These are phyloP conservation scores for Gobius niger DNA, from an alignment of 2,113 vertebrate genomes.

Conservation along the genomic window DNA sequence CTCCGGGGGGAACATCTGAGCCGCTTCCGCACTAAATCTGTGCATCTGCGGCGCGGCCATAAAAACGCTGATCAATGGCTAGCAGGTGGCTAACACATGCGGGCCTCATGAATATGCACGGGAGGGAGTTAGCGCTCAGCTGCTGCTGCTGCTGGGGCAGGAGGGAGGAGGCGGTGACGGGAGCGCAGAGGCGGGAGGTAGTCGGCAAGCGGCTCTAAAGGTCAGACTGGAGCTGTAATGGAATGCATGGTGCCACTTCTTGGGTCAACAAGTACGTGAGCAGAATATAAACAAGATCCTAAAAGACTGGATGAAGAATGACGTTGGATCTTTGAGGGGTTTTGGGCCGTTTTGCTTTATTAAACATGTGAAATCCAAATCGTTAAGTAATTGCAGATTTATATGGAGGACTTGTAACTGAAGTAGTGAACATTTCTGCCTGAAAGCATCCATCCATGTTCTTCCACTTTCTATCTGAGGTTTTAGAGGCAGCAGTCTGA, in stretches of 20 bases:
- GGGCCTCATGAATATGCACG: conserved; percentile 54
- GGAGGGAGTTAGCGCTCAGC: conserved; percentile 34
- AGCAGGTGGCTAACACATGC: conserved; percentile 55
- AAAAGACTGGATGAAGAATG: neutral
- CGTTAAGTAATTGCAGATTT: no score
- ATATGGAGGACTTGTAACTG: no score
- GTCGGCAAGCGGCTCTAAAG: conserved; percentile 53
- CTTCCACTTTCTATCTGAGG: no score
- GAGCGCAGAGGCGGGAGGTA: conserved; percentile 20
- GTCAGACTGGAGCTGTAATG: conserved; percentile 59
- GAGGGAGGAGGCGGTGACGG: neutral
- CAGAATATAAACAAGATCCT: conserved; percentile 30
- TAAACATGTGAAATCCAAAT: no score
- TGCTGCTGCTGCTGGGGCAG: conserved; percentile 16
- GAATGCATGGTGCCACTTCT: conserved; percentile 33
- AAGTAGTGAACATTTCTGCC: no score
- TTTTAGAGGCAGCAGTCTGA: no score
- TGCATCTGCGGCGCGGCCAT: conserved; percentile 43
- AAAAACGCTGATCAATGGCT: conserved; percentile 52
- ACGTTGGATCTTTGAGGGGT: no score
- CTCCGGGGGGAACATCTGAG: neutral
- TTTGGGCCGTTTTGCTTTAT: no score
- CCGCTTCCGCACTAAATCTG: conserved; percentile 21
- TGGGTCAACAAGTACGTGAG: conserved; percentile 34
- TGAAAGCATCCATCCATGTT: no score